Evolutionary conservation across 2,797 vertebrate genomes (phyloP), one percentile per base, ranked within the genome.

Genomic region (Apogon hyalosoma): DNA sequence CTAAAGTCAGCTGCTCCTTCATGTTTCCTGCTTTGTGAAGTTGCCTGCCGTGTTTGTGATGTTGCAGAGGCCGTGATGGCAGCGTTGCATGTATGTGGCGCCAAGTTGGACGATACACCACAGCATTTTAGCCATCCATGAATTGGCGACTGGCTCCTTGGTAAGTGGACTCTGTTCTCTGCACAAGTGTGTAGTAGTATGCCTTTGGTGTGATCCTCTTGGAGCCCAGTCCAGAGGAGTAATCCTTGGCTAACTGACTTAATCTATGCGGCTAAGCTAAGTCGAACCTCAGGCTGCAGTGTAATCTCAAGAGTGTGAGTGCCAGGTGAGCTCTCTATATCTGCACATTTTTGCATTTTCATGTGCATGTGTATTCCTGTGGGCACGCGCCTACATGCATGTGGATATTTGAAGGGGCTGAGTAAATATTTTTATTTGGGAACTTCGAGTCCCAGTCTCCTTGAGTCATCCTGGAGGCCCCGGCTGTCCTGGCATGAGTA

Each of bases 1-100:
- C 63, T 75, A 53, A 67, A 79, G 73, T 83, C 75, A 64, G 78
- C 72, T 52, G 60, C 52, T 47, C 76, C 73, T 79, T 83, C 68
- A 66, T 63, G 67, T 47, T 56, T 60, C 62, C 63, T 48, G 65
- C 72, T 74, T 76, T 71, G 54, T 70, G 74, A 67, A 62, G 75
- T 24, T 21, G 57, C 63, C 76, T 64, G 69, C 16, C 8, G 11
- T 50, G 21, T 82, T 75, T 67, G 61, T 63, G 71, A 75, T 83
- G 85, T 38, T 68, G 59, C 73, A 61, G 42, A 68, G 75, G 67
- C 50, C 47, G 21, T 0, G 33, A 63, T 60, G 75, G 62, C 69
- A 21, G 18, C 7, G 5, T 12, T 21, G 42, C 36, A 39, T 13
- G 48, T 28, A 12, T 24, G 63, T 4, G 39, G 11, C 60, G 77